Evolutionary conservation across 1,140 invertebrate species (phyloP).

Genomic region (Homalodisca vitripennis): DNA sequence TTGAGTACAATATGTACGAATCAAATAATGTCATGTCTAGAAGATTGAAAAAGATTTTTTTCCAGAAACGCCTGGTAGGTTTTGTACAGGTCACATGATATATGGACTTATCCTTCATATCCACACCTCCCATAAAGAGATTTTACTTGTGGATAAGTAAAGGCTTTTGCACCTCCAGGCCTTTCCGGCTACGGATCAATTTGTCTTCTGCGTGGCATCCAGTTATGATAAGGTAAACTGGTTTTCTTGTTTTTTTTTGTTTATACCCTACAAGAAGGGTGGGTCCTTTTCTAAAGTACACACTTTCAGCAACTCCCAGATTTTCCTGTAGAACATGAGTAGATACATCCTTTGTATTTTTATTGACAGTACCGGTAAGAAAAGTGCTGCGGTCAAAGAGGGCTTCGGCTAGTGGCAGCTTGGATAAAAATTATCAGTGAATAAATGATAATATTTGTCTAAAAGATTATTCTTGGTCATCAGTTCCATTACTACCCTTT

Average conservation of each 20-base stretch:
- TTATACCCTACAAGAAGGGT: background rate
- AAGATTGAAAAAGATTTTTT: too few relatives aligned
- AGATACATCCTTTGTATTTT: slow-evolving; percentile 10
- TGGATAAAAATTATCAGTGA: slow-evolving; percentile 19
- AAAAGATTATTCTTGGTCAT: background rate
- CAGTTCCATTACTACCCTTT: background rate
- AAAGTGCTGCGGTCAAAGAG: background rate
- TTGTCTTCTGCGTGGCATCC: slow-evolving; percentile 9
- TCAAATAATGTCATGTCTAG: too few relatives aligned
- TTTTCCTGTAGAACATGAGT: background rate
- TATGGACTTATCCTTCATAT: too few relatives aligned
- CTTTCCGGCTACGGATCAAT: background rate
- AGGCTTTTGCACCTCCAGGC: background rate
- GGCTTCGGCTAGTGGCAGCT: background rate
- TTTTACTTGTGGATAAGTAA: background rate
- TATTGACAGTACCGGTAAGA: slow-evolving; percentile 2
- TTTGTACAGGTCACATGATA: too few relatives aligned
- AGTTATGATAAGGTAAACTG: slow-evolving; percentile 1
- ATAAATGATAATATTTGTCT: slow-evolving; percentile 12
- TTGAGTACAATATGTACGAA: too few relatives aligned
- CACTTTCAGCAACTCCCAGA: background rate
- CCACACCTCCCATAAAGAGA: too few relatives aligned
- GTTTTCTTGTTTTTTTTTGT: background rate
- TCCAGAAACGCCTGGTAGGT: too few relatives aligned
- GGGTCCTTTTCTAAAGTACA: slow-evolving; percentile 8